Conservation (phyloP, 1,140 invertebrate species). For the Agrypnia vestita region DNA sequence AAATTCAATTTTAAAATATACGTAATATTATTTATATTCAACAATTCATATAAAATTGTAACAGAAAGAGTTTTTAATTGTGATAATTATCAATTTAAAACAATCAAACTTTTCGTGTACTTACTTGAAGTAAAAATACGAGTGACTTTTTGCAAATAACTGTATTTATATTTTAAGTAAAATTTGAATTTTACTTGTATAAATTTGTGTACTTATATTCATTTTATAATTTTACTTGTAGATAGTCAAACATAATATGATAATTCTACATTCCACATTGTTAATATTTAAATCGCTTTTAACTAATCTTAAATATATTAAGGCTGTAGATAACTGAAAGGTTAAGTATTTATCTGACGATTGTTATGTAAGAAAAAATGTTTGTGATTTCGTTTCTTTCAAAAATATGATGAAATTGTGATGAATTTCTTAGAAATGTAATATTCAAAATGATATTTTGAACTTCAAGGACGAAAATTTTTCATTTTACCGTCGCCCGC, state of each 20-base stretch:
- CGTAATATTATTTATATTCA: too few relatives aligned
- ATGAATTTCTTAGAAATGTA: slow-evolving; percentile 36
- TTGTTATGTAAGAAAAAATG: background rate
- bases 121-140: too few relatives aligned
- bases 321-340: slow-evolving; percentile 41
- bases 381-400: slow-evolving; percentile 14
- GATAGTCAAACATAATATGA: slow-evolving; percentile 3
- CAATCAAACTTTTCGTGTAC: too few relatives aligned
- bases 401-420: slow-evolving; percentile 28
- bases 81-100: too few relatives aligned
- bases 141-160: too few relatives aligned
- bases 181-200: too few relatives aligned
- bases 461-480: background rate
- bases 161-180: too few relatives aligned
- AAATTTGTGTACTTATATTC: too few relatives aligned
- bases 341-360: slow-evolving; percentile 24
- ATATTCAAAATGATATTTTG: background rate
- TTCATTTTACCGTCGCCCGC: background rate
- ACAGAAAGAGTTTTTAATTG: too few relatives aligned
- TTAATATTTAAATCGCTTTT: slow-evolving; percentile 32
- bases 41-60: too few relatives aligned
- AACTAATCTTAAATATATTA: slow-evolving; percentile 18
- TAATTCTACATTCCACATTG: slow-evolving; percentile 38
- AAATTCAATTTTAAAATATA: too few relatives aligned
- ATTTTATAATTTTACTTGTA: background rate